Conservation (phyloP, 2,113 vertebrate genomes). For the Gallinago undulata region DNA sequence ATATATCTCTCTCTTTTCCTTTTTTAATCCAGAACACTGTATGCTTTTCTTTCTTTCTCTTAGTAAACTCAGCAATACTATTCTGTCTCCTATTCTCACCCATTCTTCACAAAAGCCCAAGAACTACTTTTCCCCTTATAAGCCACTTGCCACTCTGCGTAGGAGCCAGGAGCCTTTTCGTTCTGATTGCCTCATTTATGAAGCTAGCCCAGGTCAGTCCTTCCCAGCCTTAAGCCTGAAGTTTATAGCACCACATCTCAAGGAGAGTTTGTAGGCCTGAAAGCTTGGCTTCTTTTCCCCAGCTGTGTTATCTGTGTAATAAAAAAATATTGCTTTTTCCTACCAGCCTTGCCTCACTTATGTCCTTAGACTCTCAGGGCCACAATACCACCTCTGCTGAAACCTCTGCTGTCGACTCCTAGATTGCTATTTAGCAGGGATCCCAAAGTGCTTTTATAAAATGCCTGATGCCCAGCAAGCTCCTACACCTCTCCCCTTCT, state of each 20-base stretch:
- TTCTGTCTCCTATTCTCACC: not conserved
- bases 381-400: not conserved
- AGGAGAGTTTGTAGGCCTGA: not conserved
- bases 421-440: not conserved
- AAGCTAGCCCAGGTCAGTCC: not conserved
- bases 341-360: not conserved
- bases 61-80: not conserved
- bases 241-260: not conserved
- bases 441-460: not conserved
- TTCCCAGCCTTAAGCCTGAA: not conserved
- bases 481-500: not conserved
- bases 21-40: not conserved
- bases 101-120: not conserved
- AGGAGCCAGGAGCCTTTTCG: not conserved
- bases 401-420: not conserved
- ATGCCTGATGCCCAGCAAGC: not conserved
- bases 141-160: not conserved
- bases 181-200: not conserved
- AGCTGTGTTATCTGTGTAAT: not conserved
- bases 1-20: rapidly evolving
- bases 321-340: not conserved
- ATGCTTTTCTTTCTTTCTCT: not conserved
- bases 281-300: not conserved
- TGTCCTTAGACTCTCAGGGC: not conserved
- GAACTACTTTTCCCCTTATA: not conserved